Evolutionary conservation across 1,140 invertebrate species (phyloP).

Genomic region (Procambarus virginalis): DNA sequence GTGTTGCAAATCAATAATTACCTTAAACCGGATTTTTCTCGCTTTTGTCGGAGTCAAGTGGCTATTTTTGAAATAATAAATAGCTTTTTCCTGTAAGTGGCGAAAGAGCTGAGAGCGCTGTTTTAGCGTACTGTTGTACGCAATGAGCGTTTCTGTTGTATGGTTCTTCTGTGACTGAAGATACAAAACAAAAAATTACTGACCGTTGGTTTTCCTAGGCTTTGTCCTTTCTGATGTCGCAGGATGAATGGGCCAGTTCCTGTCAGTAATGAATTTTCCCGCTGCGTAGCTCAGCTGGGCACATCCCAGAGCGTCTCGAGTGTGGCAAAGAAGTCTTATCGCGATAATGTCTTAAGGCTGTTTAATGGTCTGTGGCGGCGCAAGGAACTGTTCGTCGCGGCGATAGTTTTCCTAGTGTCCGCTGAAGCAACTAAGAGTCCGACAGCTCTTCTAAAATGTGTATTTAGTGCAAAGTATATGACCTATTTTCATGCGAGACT

Average conservation of each 20-base stretch:
- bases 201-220: neutral
- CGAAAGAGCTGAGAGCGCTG: neutral
- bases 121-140: neutral
- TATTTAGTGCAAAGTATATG: too few relatives aligned
- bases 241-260: slow-evolving; percentile 14
- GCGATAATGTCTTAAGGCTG: neutral
- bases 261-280: slow-evolving; percentile 15
- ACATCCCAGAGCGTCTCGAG: neutral
- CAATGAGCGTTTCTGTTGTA: too few relatives aligned
- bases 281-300: neutral
- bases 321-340: neutral
- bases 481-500: too few relatives aligned
- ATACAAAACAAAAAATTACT: neutral
- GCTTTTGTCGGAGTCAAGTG: neutral
- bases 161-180: too few relatives aligned
- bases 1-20: slow-evolving; percentile 1
- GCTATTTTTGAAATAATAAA: neutral
- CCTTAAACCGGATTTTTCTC: neutral
- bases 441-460: too few relatives aligned
- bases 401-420: too few relatives aligned
- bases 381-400: neutral
- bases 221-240: neutral
- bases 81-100: neutral
- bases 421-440: too few relatives aligned
- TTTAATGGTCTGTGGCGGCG: neutral